Percentiles rank a stretch among this genome's conserved stretches.
These are phyloP conservation scores for Phaedon cochleariae DNA, from an alignment of 2,888 invertebrate genomes.

Conservation along the genomic window DNA sequence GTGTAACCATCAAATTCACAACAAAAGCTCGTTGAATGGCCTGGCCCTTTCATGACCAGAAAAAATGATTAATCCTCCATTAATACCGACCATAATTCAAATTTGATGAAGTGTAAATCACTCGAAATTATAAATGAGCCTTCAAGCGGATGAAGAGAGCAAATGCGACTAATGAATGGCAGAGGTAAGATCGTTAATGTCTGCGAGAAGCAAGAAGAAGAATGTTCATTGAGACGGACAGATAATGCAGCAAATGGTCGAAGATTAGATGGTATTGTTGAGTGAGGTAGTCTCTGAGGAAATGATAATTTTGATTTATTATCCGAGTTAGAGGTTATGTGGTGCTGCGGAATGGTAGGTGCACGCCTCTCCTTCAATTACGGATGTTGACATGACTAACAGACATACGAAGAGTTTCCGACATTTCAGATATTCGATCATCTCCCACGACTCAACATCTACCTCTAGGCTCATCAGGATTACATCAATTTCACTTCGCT, in stretches of 20 bases:
- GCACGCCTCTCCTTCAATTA: background rate
- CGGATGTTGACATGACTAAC: background rate
- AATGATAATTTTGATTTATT: conserved; percentile 14
- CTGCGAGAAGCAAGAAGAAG: conserved; percentile 37
- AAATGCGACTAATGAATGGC: conserved; percentile 55
- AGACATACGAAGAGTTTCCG: background rate
- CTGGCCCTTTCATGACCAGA: background rate
- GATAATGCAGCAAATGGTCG: conserved; percentile 14
- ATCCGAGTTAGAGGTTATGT: background rate
- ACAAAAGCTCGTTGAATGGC: background rate
- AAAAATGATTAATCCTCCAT: conserved; percentile 23
- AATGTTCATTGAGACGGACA: conserved; percentile 6
- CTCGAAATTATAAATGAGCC: conserved; percentile 52
- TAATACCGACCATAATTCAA: conserved; percentile 29
- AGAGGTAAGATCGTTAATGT: conserved; percentile 41
- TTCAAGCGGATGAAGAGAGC: conserved; percentile 54
- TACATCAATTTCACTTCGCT: no score
- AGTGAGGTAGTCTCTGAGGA: conserved; percentile 8
- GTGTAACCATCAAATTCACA: conserved; percentile 2
- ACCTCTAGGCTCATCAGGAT: no score
- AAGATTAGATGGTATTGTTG: conserved; percentile 18
- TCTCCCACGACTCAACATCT: no score
- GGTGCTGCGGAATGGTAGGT: background rate
- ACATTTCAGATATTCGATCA: no score
- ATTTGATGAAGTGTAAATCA: conserved; percentile 49